Evolutionary conservation across 2,113 vertebrate genomes (phyloP), one percentile per base, ranked within the genome.

Genomic region (Oreochromis tanganicae): DNA sequence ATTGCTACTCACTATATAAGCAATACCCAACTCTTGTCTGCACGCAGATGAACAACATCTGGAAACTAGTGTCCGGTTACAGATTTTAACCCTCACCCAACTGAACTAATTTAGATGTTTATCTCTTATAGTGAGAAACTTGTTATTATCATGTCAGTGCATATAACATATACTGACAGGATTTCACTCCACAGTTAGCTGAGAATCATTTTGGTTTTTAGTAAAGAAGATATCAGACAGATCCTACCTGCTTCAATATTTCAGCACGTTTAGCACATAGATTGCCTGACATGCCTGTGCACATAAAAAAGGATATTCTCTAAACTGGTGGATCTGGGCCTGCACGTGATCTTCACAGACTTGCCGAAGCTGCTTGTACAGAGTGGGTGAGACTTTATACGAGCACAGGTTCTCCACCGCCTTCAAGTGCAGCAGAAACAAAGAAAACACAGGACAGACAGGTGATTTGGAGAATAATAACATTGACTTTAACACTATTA

Each of bases 391-490:
- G 89, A 99, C 99, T 96, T 99, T 99, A 96, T 99, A 98, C 4
- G 98, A 99, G 93, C 99, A 99, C 85, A 99, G 97, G 94, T 99
- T 99, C 96, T 99, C 99, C 87, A 99, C 98, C 91, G 99, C 98
- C 98, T 99, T 83, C 13, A 41, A 56, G 61, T 7, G 80, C 32
- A 84, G 81, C 24, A 78, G 14, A 75, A 85, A 94, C 82, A 24
- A 83, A 88, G 71, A 75, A 34, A 84, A 48, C n/a, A 86, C 17
- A 80, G 19, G 34, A 66, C 10, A 5, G 71, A 48, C 14, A 50
- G 43, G 71, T 50, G 24, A 75, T 75, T 75, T 29, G 21, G 16
- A 48, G 43, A 48, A 75, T 7, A 75, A 48, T 12, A 43, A 24
- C 7, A 27, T 5, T 73, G 8, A 46, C 21, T 73, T 73, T 27